phyloP scores from a whole-genome alignment of 2,888 invertebrate species.

The Drosophila helvetica region DNA sequence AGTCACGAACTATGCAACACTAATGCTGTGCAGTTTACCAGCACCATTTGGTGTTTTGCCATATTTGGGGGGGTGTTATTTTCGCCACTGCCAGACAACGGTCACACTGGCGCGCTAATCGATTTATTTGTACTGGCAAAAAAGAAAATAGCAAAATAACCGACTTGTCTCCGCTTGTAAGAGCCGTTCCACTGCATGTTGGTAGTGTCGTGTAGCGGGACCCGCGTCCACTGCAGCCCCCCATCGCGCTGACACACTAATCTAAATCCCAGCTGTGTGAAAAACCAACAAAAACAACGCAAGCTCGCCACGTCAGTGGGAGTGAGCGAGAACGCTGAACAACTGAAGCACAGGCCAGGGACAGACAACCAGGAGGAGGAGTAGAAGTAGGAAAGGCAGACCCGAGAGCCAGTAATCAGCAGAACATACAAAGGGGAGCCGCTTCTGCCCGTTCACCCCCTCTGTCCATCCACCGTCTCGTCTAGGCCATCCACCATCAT shows the following conservation, averaged over 20 bases:
- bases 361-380: not conserved
- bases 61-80: not conserved
- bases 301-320: conserved; percentile 72
- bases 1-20: not conserved
- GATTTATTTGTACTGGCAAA: conserved; percentile 35
- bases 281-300: conserved; percentile 26
- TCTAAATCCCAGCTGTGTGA: not conserved
- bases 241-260: not conserved
- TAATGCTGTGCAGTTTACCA: not conserved
- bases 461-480: too few species aligned
- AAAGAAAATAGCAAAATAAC: conserved; percentile 13
- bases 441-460: too few species aligned
- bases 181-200: not conserved
- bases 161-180: not conserved
- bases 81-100: not conserved
- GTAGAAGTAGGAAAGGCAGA: conserved; percentile 16
- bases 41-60: not conserved
- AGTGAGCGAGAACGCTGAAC: conserved; percentile 45
- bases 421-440: not conserved
- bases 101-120: conserved; percentile 39
- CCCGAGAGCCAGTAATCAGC: conserved; percentile 10
- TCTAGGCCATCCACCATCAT: conserved; percentile 78
- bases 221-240: conserved; percentile 1
- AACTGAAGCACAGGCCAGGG: not conserved
- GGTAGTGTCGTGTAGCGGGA: not conserved